Base-by-base conservation (phyloP, 1,140 invertebrate genomes). In the Drosophila subobscura region DNA sequence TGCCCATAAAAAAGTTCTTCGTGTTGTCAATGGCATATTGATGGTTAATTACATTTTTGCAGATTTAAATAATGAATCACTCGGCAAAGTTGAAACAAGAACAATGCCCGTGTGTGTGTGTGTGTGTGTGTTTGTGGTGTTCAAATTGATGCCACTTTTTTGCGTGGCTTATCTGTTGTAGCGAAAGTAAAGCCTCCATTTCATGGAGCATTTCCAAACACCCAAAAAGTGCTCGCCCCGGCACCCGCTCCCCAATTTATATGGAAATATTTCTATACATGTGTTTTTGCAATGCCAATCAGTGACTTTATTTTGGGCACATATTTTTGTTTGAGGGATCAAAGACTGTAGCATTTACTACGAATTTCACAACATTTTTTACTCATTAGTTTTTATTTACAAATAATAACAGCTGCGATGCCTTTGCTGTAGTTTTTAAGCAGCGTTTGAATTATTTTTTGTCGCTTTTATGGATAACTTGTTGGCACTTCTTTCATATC, bases 21-120 rank as follows among this genome's bases (percentile, higher is more conserved):
- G 53, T 61, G 54, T 68, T 56, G 50, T 68, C 50, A 68, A 68
- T 68, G 44, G 64, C 51, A 68, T 68, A 68, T 68, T 68, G 65
- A 68, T 68, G 65, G 65, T 68, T 68, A 68, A 68, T 68, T 68
- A 68, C 65, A 68, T 68, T 68, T 68, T 56, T 37, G 3, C 63
- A 47, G 65, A 68, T 68, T 68, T 68, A 68, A 68, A 68, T 68
- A 68, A 47, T 68, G 47, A 68, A 55, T 29, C 33, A 40, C 20
- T 41, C 41, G 25, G 33, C 16, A 41, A 41, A 47, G 44, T 40
- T 3, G 4, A 47, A 27, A 68, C 23, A 29, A 23, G 16, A n/a
- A 25, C 33, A 56, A 56, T 41, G 23, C 23, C 40, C 54, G 37
- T 46, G 61, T 27, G 60, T 25, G 5, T 25, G 25, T 25, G 14